Evolutionary conservation across 2,888 invertebrate species (phyloP).

Genomic region (Conistra vaccinii): DNA sequence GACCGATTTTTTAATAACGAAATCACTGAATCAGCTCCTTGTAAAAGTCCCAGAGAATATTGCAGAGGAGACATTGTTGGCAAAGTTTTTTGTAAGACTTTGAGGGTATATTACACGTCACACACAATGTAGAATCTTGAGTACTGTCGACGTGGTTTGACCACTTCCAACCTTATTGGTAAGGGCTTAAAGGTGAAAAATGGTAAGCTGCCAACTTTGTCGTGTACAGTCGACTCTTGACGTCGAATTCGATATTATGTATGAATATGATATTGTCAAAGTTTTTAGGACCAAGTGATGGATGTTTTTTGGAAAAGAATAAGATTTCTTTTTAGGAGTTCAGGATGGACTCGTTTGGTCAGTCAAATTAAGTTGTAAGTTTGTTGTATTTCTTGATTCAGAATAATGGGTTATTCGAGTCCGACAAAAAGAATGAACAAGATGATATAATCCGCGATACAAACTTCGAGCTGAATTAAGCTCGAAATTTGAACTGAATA

Average conservation of each 20-base stretch:
- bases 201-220: background rate
- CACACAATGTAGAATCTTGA: constrained; percentile 33
- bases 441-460: no score
- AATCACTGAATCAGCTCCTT: constrained; percentile 58
- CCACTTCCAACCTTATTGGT: constrained; percentile 10
- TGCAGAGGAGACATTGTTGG: constrained; percentile 47
- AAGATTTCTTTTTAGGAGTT: constrained; percentile 25
- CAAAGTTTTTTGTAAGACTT: constrained; percentile 44
- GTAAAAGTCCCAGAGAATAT: constrained; percentile 47
- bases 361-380: background rate
- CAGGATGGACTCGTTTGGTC: background rate
- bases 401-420: background rate
- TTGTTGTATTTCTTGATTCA: background rate
- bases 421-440: no score
- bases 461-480: no score
- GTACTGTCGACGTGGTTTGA: constrained; percentile 10
- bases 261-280: constrained; percentile 58
- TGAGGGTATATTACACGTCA: constrained; percentile 45
- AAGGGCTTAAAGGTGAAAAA: background rate
- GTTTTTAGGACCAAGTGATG: constrained; percentile 49
- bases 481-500: no score
- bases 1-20: constrained; percentile 58
- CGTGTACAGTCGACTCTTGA: constrained; percentile 21
- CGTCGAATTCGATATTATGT: constrained; percentile 21
- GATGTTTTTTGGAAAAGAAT: constrained; percentile 31